A percentile compares a stretch with the other conserved stretches of the same genome.
These are phyloP conservation scores for Austrofundulus limnaeus DNA, from an alignment of 2,113 vertebrate species.

Conservation along the genomic window DNA sequence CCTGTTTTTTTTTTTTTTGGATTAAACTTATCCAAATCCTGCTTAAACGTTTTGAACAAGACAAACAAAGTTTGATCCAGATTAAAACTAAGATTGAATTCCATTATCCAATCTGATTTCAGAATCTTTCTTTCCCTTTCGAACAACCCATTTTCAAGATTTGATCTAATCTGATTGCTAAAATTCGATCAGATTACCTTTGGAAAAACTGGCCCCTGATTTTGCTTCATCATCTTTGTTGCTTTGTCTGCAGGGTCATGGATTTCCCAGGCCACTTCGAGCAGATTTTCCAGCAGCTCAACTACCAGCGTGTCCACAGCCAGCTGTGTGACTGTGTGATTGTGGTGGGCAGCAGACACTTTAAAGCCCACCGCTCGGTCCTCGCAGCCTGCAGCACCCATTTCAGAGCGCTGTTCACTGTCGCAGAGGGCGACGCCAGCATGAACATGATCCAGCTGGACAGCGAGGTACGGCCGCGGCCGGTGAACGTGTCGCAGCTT, in stretches of 20 bases:
- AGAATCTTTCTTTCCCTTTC: too few species aligned
- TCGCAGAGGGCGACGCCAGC: conserved; percentile 89
- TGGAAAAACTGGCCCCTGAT: too few species aligned
- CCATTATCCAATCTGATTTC: too few species aligned
- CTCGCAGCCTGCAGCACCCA: conserved; percentile 96
- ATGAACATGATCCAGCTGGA: conserved; percentile 98
- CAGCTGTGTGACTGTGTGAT: conserved; percentile 97
- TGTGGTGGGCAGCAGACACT: conserved; percentile 92
- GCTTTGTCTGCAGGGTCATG: conserved; percentile 81
- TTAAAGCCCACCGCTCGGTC: conserved; percentile 95
- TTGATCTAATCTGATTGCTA: too few species aligned
- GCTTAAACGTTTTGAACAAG: too few species aligned
- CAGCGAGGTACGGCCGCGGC: conserved; percentile 79
- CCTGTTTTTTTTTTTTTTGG: too few species aligned
- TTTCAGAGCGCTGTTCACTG: conserved; percentile 94
- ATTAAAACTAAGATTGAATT: too few species aligned
- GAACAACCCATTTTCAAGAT: too few species aligned
- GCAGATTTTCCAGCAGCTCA: conserved; percentile 96
- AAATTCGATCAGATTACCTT: too few species aligned
- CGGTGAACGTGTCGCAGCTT: neutral
- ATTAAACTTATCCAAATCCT: too few species aligned
- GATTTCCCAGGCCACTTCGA: conserved; percentile 99
- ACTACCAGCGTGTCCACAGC: conserved; percentile 93
- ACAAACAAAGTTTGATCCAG: too few species aligned
- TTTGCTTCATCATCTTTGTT: neutral